These are phyloP conservation scores for Rhinolophus ferrumequinum DNA, from an alignment of 2,113 vertebrate genomes.

Conservation along the genomic window DNA sequence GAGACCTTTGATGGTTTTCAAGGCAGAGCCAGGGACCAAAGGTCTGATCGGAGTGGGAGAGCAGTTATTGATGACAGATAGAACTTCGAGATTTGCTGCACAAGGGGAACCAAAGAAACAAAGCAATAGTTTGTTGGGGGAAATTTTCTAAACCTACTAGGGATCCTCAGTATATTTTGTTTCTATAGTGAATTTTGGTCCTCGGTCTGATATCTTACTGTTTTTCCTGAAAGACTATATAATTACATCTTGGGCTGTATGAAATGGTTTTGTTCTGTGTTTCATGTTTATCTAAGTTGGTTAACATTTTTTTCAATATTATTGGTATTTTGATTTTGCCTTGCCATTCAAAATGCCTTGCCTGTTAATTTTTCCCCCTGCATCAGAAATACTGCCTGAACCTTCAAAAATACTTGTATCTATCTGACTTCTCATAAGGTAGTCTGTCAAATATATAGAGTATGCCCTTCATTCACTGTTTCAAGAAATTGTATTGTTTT, in stretches of 20 bases:
- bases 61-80: neutral
- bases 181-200: neutral
- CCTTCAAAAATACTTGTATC: neutral
- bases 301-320: neutral
- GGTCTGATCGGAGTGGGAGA: neutral
- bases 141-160: neutral
- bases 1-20: neutral
- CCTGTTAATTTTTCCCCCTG: neutral
- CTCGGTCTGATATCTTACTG: neutral
- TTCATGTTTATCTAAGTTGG: neutral
- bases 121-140: neutral
- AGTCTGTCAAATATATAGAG: neutral
- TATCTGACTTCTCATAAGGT: neutral
- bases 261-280: neutral
- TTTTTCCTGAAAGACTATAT: neutral
- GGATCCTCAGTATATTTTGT: neutral
- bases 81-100: neutral
- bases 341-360: neutral
- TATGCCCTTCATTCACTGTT: neutral
- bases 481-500: neutral
- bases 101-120: neutral
- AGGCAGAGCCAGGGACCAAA: neutral
- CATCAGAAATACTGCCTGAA: neutral
- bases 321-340: neutral
- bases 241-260: neutral